phyloP scores from a whole-genome alignment of 2,113 vertebrate species.

The Rhinopithecus roxellana region DNA sequence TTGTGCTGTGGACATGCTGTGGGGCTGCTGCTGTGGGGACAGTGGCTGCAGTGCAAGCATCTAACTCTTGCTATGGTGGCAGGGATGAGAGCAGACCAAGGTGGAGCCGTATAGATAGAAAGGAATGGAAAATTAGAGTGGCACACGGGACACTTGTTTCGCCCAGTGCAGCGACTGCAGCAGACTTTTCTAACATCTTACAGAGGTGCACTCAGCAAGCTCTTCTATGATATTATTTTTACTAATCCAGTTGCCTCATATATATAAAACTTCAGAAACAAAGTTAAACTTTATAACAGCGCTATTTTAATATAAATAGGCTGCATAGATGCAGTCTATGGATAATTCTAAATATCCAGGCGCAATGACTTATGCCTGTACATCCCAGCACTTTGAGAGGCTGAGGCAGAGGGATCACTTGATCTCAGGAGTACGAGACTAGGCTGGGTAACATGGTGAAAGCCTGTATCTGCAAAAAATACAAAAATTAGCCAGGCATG shows the following conservation, averaged over 20 bases:
- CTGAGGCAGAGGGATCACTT: no score
- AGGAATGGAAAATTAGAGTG: no score
- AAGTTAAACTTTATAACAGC: background rate
- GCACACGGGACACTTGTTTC: background rate
- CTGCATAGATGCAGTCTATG: background rate
- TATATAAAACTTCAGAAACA: background rate
- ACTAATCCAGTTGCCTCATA: background rate
- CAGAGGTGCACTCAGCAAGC: no score
- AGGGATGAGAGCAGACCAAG: fast-evolving
- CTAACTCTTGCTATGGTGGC: fast-evolving
- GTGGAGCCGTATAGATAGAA: fast-evolving
- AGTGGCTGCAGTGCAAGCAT: fast-evolving
- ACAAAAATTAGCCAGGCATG: no score
- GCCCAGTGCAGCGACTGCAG: fast-evolving
- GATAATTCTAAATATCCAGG: background rate
- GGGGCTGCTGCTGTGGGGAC: fast-evolving
- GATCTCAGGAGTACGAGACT: no score
- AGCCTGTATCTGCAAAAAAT: no score
- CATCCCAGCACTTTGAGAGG: no score
- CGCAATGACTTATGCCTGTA: no score
- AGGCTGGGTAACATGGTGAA: no score
- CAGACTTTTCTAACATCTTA: fast-evolving
- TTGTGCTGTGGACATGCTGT: fast-evolving
- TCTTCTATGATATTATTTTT: fast-evolving
- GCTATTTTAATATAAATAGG: background rate